Conservation (phyloP, 2,113 vertebrate genomes). For the Hypomesus transpacificus region DNA sequence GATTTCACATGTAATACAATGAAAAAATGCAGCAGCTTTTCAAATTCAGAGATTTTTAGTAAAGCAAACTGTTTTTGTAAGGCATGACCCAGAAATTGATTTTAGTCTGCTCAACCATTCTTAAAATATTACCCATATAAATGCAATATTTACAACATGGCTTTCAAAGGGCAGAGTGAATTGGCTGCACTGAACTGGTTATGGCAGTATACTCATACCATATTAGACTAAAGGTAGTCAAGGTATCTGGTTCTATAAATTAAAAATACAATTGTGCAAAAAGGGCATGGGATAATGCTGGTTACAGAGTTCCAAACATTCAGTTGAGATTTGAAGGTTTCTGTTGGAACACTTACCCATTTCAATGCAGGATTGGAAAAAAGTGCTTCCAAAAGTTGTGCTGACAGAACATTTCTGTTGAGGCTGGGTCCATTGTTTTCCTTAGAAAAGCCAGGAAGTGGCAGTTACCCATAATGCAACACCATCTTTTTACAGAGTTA, state of each 20-base stretch:
- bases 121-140: conserved; percentile 34
- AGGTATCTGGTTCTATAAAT: too few species aligned
- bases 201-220: not conserved
- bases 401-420: not conserved
- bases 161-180: conserved; percentile 26
- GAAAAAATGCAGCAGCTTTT: not conserved
- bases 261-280: too few species aligned
- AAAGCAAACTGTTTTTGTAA: conserved; percentile 9
- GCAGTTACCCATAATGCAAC: conserved; percentile 5
- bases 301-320: too few species aligned
- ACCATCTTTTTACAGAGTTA: not conserved
- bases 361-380: not conserved
- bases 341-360: not conserved
- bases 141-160: conserved; percentile 29
- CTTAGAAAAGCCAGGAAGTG: conserved; percentile 9
- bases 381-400: not conserved
- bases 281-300: too few species aligned
- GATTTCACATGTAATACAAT: not conserved
- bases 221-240: not conserved
- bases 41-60: not conserved
- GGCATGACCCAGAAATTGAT: conserved; percentile 24
- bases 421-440: conserved; percentile 4
- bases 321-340: too few species aligned
- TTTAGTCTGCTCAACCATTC: conserved; percentile 14
- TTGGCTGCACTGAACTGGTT: conserved; percentile 1